phyloP scores from a whole-genome alignment of 2,113 vertebrate genomes.

The Rhombomys opimus region DNA sequence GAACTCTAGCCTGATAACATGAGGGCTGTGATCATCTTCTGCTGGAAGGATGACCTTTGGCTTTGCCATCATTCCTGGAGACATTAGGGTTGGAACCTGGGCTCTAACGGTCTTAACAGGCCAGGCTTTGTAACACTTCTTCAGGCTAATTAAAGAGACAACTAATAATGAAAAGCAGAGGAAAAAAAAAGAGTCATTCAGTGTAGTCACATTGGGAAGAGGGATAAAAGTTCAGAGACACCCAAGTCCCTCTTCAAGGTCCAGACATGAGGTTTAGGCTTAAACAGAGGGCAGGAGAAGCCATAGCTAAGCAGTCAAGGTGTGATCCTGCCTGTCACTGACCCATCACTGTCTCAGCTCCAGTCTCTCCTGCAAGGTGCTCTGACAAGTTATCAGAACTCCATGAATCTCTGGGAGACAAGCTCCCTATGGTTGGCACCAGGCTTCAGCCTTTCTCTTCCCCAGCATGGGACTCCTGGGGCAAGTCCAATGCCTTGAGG shows the following conservation, averaged over 20 bases:
- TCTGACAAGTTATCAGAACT: not conserved
- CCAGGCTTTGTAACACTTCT: not conserved
- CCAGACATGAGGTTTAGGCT: not conserved
- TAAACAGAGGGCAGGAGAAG: not conserved
- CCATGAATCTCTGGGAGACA: not conserved
- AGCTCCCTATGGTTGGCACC: not conserved
- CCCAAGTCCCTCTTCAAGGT: not conserved
- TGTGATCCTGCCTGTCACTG: not conserved
- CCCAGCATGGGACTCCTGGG: not conserved
- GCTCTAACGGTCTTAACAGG: not conserved
- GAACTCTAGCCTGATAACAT: accelerated
- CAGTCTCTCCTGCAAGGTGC: not conserved
- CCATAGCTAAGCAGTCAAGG: not conserved
- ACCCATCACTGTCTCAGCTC: not conserved
- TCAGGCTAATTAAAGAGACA: not conserved
- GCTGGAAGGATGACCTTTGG: not conserved
- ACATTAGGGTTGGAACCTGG: not conserved
- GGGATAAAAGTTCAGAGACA: not conserved
- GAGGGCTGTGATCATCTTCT: not conserved
- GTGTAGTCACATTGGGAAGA: not conserved
- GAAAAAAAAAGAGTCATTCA: not conserved
- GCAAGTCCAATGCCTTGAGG: not conserved
- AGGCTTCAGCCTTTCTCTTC: not conserved
- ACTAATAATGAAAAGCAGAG: not conserved
- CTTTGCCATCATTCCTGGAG: not conserved